Evolutionary conservation across 2,797 vertebrate genomes (phyloP), one percentile per base, ranked within the genome.

Genomic region (Pseudochirops cupreus): DNA sequence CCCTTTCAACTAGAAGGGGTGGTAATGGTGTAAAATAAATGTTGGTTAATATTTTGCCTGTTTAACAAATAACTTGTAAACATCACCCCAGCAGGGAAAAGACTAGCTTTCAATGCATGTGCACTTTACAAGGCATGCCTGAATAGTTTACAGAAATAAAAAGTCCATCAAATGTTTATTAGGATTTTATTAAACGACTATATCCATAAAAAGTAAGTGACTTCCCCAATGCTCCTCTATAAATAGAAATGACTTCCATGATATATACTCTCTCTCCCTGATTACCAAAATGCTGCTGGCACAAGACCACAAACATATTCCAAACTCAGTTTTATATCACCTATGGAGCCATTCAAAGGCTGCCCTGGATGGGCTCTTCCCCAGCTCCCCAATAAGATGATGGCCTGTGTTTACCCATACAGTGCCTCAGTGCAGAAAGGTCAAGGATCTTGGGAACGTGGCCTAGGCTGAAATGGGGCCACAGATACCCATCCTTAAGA

Each of bases 121-220:
- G 53, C 96, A 59, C 96, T 97, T 97, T 94, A 96, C 96, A 96
- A 96, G 39, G 56, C 94, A 97, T 93, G 92, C 57, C 74, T 96
- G 74, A 95, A 92, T 93, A 59, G 95, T 95, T 97, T 94, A 93
- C 94, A 91, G 92, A 97, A 67, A 91, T 95, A 96, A 94, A 97
- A 96, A 97, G 93, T 95, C 93, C 94, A 95, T 97, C 96, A 97
- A 97, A 96, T 24, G 91, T 97, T 97, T 97, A 97, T 96, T 97
- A 94, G 93, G 96, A 55, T 96, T 98, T 97, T 96, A 96, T 96
- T 98, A 98, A 96, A 90, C 92, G 53, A 95, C 46, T 94, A 67
- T 26, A 91, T 96, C 26, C 90, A 96, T 95, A 96, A 97, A 97
- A 97, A 94, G 31, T 82, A 96, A 96, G 94, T 97, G 92, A 95